A percentile compares a stretch with the other conserved stretches of the same genome.
Evolutionary conservation across 2,888 invertebrate genomes (phyloP).

Genomic region (Apeira syringaria): DNA sequence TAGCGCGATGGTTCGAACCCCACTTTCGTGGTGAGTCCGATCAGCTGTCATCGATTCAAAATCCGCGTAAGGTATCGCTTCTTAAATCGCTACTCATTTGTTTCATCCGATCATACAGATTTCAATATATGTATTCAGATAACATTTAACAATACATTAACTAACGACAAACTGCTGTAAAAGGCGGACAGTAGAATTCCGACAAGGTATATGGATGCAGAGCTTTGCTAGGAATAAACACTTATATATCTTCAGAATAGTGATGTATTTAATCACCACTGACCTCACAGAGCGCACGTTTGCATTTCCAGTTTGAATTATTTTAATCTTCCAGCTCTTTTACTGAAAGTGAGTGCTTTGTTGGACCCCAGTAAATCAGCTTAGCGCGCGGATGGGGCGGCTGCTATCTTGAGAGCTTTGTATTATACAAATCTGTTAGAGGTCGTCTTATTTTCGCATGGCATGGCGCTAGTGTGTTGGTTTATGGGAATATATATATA

Average conservation of each 20-base stretch:
- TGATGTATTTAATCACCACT: conserved; percentile 73
- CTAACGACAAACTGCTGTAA: conserved; percentile 65
- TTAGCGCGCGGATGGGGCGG: conserved; percentile 67
- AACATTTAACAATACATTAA: conserved; percentile 63
- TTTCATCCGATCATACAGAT: conserved; percentile 50
- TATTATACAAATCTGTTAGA: conserved; percentile 58
- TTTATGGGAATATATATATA: conserved; percentile 11
- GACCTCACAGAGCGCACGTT: conserved; percentile 70
- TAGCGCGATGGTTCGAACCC: no score
- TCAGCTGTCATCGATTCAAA: no score
- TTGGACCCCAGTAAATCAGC: conserved; percentile 75
- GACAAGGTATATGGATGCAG: conserved; percentile 43
- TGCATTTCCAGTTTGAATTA: conserved; percentile 69
- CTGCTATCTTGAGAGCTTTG: conserved; percentile 61
- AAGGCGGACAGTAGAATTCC: conserved; percentile 51
- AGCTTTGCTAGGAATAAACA: conserved; percentile 65
- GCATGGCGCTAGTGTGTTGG: conserved; percentile 18
- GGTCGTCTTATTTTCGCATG: conserved; percentile 29
- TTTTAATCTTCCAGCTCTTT: conserved; percentile 72
- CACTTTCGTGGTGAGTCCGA: no score
- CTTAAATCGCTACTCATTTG: no score
- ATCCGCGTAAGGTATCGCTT: no score
- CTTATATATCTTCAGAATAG: conserved; percentile 73
- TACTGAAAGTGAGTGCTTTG: conserved; percentile 62
- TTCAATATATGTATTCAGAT: conserved; percentile 53